These are phyloP conservation scores for Wiebesia pumilae DNA, from an alignment of 1,140 invertebrate species.

Conservation along the genomic window DNA sequence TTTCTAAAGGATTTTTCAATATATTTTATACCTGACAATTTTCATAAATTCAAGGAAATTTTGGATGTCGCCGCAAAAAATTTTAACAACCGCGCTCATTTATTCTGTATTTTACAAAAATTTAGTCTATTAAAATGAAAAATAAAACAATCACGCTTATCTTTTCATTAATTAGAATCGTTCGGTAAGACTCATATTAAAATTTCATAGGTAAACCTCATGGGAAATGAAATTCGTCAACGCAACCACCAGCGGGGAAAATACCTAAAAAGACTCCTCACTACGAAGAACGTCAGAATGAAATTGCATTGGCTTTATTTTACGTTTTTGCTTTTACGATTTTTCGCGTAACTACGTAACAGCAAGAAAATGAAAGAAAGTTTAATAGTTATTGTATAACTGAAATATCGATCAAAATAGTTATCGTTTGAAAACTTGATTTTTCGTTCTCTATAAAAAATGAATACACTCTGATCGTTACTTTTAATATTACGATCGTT, in stretches of 20 bases:
- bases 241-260: neutral
- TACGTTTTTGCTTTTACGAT: neutral
- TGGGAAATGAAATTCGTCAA: slow-evolving; percentile 16
- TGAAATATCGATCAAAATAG: slow-evolving; percentile 14
- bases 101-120: neutral
- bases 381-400: neutral
- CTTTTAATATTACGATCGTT: slow-evolving; percentile 12
- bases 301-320: slow-evolving; percentile 30
- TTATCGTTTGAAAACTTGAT: neutral
- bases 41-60: neutral
- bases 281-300: neutral
- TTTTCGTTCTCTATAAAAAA: neutral
- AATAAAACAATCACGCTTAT: neutral
- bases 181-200: neutral
- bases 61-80: neutral
- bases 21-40: neutral
- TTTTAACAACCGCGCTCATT: neutral
- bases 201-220: neutral
- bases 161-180: neutral
- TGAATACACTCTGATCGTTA: neutral
- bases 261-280: neutral
- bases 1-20: neutral
- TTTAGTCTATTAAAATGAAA: neutral
- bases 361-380: neutral
- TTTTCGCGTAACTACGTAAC: neutral